A percentile compares a stretch with the other conserved stretches of the same genome.
Evolutionary conservation across 2,888 invertebrate genomes (phyloP).

Genomic region (Oscheius sp.): DNA sequence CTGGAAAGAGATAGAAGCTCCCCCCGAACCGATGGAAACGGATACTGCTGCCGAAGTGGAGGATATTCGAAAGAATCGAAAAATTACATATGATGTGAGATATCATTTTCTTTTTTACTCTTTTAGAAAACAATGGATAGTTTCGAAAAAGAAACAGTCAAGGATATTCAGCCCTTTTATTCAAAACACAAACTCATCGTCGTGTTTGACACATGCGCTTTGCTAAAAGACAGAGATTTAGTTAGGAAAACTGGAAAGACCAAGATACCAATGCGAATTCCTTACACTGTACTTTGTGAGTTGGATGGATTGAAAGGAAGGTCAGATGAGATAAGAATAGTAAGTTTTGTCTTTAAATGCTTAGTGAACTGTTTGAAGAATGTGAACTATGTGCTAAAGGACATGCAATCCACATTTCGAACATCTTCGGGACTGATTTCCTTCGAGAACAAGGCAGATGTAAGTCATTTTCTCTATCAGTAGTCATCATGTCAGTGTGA

Average conservation of each 20-base stretch:
- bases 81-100: too few relatives aligned
- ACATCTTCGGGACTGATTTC: background rate
- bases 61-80: too few relatives aligned
- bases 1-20: too few relatives aligned
- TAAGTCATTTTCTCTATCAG: background rate
- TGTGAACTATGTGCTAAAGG: background rate
- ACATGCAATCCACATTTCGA: background rate
- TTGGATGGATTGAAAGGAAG: slow-evolving; percentile 19
- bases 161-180: too few relatives aligned
- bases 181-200: background rate
- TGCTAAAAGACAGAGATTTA: background rate
- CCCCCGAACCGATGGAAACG: background rate
- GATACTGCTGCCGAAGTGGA: background rate
- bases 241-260: background rate
- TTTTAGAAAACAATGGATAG: background rate
- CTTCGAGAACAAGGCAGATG: slow-evolving; percentile 12
- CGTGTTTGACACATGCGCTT: slow-evolving; percentile 10
- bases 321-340: background rate
- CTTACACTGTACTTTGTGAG: slow-evolving; percentile 7
- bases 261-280: background rate
- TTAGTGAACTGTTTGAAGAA: background rate
- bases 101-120: background rate
- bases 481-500: background rate
- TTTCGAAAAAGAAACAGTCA: too few relatives aligned
- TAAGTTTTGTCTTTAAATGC: background rate